Evolutionary conservation across 1,140 invertebrate species (phyloP), one percentile per base, ranked within the genome.

Genomic region (Atopsyche davidsoni): DNA sequence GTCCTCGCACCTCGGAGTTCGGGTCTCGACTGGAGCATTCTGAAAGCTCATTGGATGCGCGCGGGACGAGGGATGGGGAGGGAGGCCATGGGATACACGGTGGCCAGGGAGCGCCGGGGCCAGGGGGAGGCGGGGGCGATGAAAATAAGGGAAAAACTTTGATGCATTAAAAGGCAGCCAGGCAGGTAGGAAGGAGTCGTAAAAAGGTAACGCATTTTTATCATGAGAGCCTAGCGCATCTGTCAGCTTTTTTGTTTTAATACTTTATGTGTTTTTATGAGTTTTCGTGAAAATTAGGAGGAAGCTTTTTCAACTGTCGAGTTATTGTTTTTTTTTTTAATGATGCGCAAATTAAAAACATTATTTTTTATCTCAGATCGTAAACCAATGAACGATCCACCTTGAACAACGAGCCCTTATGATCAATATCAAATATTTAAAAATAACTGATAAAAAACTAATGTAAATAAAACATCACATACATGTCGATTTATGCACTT

Each of bases 131-230:
- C 16, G 18, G 22, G 25, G 24, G 42, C 53, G 48, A 44, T 51
- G 48, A 45, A 51, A 51, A 51, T 51, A 51, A n/a, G 46, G 53
- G 53, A 55, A 55, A 55, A 50, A 36, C 36, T 48, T 55, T 51
- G 53, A 51, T 55, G 43, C 53, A 50, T 55, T 50, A 11, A 13
- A 44, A 22, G 13, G 4, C 21, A 35, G 47, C 47, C 38, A 50
- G 47, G 47, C 43, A 50, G 24, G 21, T 46, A 46, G 45, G 39
- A 23, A 25, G 17, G 46, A 40, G 47, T 22, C 43, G 43, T 50
- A 49, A 49, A 44, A 44, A 44, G 46, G 24, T 45, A 48, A 48
- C 46, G 46, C 46, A 49, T 44, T 54, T 54, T 54, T 54, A 54
- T 49, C 46, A 45, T 43, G 36, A 45, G 39, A 35, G 38, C 46